Base-by-base conservation (phyloP, 2,797 vertebrate genomes). In the Typhlichthys subterraneus region DNA sequence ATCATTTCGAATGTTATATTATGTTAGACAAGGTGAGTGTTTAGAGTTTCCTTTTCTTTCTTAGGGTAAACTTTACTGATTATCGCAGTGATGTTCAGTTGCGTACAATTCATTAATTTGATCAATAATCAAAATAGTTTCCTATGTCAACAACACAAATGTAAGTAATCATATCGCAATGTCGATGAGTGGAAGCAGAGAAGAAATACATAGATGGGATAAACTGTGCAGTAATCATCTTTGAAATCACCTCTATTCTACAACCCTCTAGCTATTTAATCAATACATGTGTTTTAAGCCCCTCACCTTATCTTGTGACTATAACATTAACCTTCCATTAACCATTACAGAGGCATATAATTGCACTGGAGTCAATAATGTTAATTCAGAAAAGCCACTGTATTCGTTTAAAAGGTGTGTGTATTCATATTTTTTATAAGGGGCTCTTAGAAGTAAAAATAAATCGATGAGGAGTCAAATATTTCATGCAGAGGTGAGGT, bases 301-400 rank as follows among this genome's bases (percentile, higher is more conserved):
- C 94, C 93, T 92, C 93, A 94, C 94, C 95, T 94, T 94, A 93
- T 95, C 93, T 90, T 87, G 87, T 96, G 94, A 95, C 94, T 95
- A 94, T 83, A 92, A 90, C 95, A 96, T 98, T 97, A 98, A 97
- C 95, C 95, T 95, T 96, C 95, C 95, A 97, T 98, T 97, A 98
- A 96, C 94, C 95, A 95, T 94, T 95, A 94, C 92, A 91, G 91
- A 92, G 90, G 90, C 94, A 91, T 92, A 94, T 95, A 95, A 98
- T 95, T 93, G 93, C 80, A 92, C 83, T 91, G 91, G 93, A 95
- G 94, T 98, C 97, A 97, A 98, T 98, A 98, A 98, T 98, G 95
- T 91, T 95, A 97, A 98, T 98, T 81, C 88, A 81, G 90, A 86
- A 85, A 90, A 86, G 87, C 90, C 86, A 90, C 90, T 91, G 89